Conservation (phyloP, 2,797 vertebrate species). For the Sebastes hubbsi region DNA sequence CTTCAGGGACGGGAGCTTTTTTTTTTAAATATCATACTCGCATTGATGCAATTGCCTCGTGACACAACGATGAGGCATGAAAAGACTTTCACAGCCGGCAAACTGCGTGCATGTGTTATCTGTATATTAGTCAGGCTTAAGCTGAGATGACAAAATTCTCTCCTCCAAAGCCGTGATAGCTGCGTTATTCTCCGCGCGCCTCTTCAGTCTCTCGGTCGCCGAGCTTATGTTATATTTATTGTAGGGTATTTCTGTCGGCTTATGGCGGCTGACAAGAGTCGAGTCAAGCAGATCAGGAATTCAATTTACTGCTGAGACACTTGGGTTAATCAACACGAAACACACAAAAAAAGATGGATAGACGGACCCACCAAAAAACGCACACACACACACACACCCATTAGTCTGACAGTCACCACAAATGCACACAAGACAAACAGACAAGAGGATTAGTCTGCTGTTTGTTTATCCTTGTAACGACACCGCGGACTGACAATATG, state of each 20-base stretch:
- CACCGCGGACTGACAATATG: constrained; percentile 12
- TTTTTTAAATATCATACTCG: not conserved
- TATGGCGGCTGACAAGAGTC: constrained; percentile 53
- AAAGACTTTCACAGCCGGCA: constrained; percentile 28
- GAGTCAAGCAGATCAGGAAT: constrained; percentile 64
- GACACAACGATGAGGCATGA: constrained; percentile 38
- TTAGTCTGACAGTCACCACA: not conserved
- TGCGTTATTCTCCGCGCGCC: constrained; percentile 37
- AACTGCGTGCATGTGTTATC: constrained; percentile 48
- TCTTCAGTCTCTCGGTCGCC: constrained; percentile 39
- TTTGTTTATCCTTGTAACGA: constrained; percentile 57
- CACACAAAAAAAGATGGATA: not conserved
- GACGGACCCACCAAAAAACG: not conserved
- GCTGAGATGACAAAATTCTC: constrained; percentile 60
- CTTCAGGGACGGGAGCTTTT: not conserved
- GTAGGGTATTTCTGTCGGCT: constrained; percentile 52
- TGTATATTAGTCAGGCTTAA: constrained; percentile 65
- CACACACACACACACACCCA: not conserved
- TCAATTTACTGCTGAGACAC: constrained; percentile 58
- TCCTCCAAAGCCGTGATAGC: constrained; percentile 47
- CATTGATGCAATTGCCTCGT: constrained; percentile 22
- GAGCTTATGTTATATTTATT: constrained; percentile 61
- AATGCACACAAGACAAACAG: constrained; percentile 31
- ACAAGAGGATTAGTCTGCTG: constrained; percentile 57
- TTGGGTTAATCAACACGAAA: constrained; percentile 47